phyloP scores from a whole-genome alignment of 1,140 invertebrate species.

The Pygmarrhopalites habei region DNA sequence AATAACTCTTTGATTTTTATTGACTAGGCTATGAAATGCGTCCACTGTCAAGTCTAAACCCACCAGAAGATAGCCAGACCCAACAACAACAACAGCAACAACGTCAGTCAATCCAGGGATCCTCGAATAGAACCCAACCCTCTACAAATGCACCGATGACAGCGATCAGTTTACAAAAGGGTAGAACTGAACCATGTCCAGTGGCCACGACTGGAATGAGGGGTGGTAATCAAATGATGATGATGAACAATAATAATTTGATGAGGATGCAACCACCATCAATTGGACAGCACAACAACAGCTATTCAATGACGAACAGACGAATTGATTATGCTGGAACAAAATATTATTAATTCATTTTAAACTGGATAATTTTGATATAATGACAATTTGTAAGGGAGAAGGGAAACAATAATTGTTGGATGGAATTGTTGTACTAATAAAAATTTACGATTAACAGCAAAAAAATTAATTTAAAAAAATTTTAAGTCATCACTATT shows the following conservation, averaged over 20 bases:
- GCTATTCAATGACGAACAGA: neutral
- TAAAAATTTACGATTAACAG: too few species aligned
- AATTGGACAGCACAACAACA: neutral
- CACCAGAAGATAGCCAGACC: neutral
- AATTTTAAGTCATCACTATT: too few species aligned
- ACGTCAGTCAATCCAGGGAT: neutral
- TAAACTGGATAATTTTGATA: too few species aligned
- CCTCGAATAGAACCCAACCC: neutral
- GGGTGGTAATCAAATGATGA: neutral
- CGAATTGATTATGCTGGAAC: slow-evolving; percentile 6
- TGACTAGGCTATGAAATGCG: slow-evolving; percentile 11
- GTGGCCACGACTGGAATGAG: neutral
- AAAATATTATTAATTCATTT: slow-evolving; percentile 10
- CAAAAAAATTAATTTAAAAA: too few species aligned
- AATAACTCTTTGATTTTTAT: too few species aligned
- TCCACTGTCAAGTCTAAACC: neutral
- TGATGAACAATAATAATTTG: neutral
- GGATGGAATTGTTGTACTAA: too few species aligned
- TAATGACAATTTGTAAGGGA: too few species aligned
- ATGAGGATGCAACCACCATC: too few species aligned
- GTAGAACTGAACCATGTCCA: neutral
- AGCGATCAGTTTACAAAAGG: neutral
- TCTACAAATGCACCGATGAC: neutral
- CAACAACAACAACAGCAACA: neutral
- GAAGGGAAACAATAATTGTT: too few species aligned